phyloP scores from a whole-genome alignment of 1,140 invertebrate species.

The Polyergus mexicanus region DNA sequence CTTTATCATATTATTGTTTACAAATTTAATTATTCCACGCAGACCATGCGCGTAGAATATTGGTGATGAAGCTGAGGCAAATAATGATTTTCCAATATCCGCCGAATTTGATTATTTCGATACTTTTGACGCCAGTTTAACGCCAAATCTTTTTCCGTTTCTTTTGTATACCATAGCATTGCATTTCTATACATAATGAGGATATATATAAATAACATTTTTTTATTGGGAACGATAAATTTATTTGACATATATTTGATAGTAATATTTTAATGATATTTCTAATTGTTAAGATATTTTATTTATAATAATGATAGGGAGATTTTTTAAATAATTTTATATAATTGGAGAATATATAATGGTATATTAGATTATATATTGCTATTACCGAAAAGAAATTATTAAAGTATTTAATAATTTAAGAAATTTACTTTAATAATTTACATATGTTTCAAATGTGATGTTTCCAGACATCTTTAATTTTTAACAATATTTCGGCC shows the following conservation, averaged over 20 bases:
- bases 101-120: neutral
- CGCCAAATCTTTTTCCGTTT: neutral
- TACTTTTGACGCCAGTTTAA: neutral
- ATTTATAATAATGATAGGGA: neutral
- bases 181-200: neutral
- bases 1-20: constrained; percentile 49
- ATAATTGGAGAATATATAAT: neutral
- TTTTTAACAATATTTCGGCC: neutral
- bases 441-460: neutral
- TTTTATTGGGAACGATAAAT: neutral
- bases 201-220: neutral
- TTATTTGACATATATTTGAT: neutral
- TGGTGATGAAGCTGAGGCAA: neutral
- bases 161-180: neutral
- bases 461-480: neutral
- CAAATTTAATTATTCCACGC: constrained; percentile 47
- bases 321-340: neutral
- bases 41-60: neutral
- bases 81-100: constrained; percentile 30
- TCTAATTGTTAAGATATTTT: neutral
- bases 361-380: too few species aligned
- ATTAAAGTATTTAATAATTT: too few species aligned
- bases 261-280: neutral
- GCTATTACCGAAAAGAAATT: too few species aligned
- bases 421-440: neutral